phyloP scores from a whole-genome alignment of 2,888 invertebrate species.

The Perizoma flavofasciatum region DNA sequence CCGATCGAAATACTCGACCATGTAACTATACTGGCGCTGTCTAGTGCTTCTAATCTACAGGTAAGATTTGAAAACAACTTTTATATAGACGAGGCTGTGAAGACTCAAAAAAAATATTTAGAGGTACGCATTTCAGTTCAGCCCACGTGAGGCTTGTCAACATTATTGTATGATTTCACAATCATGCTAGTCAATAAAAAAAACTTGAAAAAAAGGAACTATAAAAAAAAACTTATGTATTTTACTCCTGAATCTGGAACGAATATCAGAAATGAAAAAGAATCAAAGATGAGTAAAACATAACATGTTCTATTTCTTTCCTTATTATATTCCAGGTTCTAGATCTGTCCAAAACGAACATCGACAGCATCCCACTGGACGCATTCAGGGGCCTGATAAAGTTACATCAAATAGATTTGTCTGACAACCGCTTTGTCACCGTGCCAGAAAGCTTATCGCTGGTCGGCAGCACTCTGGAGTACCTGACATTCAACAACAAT shows the following conservation, averaged over 20 bases:
- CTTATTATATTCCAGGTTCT: constrained; percentile 67
- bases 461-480: constrained; percentile 81
- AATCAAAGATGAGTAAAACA: no score
- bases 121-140: no score
- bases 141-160: no score
- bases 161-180: no score
- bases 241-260: no score
- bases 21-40: constrained; percentile 83
- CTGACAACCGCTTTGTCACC: constrained; percentile 83
- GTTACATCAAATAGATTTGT: constrained; percentile 83
- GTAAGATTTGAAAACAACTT: constrained; percentile 55
- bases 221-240: no score
- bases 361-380: constrained; percentile 81
- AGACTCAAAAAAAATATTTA: no score
- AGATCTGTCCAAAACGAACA: constrained; percentile 83
- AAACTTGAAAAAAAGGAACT: no score
- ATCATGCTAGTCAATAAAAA: no score
- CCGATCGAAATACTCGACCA: constrained; percentile 84
- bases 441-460: constrained; percentile 83
- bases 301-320: neutral
- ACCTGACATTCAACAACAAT: constrained; percentile 85
- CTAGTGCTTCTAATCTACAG: constrained; percentile 80
- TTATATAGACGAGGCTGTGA: neutral
- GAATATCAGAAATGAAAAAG: no score
- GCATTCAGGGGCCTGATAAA: constrained; percentile 77